Base-by-base conservation (phyloP, 2,113 vertebrate genomes). In the Dasyprocta punctata region DNA sequence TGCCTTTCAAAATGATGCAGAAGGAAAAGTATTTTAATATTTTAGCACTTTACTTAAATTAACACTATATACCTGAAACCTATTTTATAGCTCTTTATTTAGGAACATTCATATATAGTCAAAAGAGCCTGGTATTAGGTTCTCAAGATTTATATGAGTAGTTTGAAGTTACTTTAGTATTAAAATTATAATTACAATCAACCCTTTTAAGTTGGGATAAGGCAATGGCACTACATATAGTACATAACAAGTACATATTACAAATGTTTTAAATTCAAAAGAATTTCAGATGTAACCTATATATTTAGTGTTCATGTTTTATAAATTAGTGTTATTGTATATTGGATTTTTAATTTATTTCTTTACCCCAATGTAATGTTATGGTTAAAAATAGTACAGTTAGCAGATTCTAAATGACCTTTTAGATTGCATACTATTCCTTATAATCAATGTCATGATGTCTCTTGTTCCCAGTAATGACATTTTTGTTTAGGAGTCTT, bases 11-110 rank as follows among this genome's bases (percentile, higher is more conserved):
- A 93, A 86, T 75, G 19, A 92, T 89, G 47, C 10, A 49, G 73
- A 82, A 82, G 93, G 24, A 75, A 94, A 87, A 95, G 71, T 95
- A 82, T 81, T 81, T 82, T 91, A 67, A 54, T 95, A 82, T 81
- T 81, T 82, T 91, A 67, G 54, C 2, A 54, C 8, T 83, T 1
- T 30, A 7, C 38, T 92, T 44, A 91, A 86, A 49, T 97, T 22
- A 17, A 92, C 44, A 49, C 77, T 71, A n/a, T 52, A 81, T 1
- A 78, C 36, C n/a, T 80, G 33, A 77, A 93, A 78, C 17, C 30
- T 60, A 65, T 52, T 95, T 95, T 83, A 65, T 71, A 65, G n/a
- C 22, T 73, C 17, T 85, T 77, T 85, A 85, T 85, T 92, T 52
- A 56, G 22, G 22, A 75, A 91, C 89, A 60, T 83, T 88, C 20